Evolutionary conservation across 1,140 invertebrate genomes (phyloP).

Genomic region (Papilio aristodemus): DNA sequence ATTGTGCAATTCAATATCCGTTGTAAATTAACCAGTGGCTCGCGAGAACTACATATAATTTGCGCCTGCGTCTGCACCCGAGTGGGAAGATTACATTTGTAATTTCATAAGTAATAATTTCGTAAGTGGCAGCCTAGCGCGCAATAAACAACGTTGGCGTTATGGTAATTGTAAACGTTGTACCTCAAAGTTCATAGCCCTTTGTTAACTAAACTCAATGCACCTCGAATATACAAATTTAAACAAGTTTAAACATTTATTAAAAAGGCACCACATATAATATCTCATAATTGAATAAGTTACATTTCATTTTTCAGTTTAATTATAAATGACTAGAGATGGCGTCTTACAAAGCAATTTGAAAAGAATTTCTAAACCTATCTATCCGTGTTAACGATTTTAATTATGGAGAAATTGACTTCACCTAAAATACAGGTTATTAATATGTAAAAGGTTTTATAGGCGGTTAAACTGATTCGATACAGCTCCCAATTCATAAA

Average conservation of each 20-base stretch:
- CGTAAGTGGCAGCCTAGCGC: conserved; percentile 3
- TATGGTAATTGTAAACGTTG: not conserved
- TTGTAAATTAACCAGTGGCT: not conserved
- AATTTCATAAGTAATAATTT: conserved; percentile 19
- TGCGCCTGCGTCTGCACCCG: not conserved
- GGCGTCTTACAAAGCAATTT: not conserved
- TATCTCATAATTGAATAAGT: no score
- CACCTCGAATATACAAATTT: not conserved
- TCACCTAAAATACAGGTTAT: conserved; percentile 3
- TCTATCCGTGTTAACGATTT: not conserved
- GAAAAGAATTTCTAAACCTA: not conserved
- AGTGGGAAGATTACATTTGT: conserved; percentile 19
- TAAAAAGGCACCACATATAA: no score
- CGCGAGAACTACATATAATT: not conserved
- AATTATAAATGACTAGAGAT: no score
- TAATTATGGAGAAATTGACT: not conserved
- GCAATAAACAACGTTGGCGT: conserved; percentile 16
- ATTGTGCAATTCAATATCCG: not conserved
- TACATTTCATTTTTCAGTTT: no score
- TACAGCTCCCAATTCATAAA: not conserved
- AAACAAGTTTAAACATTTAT: not conserved
- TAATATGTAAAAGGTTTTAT: not conserved
- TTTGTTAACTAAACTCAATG: not conserved
- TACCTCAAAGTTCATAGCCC: conserved; percentile 5
- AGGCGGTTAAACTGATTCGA: not conserved